These are phyloP conservation scores for Blomia tropicalis DNA, from an alignment of 2,888 invertebrate species.

Conservation along the genomic window DNA sequence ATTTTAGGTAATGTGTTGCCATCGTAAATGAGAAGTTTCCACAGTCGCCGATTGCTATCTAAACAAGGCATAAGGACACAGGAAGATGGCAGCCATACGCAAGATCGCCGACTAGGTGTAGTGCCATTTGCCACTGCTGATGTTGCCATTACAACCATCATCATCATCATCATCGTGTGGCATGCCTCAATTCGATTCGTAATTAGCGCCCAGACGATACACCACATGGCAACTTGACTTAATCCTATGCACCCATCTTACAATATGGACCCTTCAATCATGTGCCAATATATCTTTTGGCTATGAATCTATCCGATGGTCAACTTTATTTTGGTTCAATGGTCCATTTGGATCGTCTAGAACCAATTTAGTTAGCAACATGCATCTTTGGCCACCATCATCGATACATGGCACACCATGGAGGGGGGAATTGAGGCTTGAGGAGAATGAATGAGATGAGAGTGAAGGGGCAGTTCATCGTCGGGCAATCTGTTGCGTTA, in stretches of 20 bases:
- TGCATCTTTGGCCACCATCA: not conserved
- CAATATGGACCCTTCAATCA: not conserved
- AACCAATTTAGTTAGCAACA: not conserved
- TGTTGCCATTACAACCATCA: not conserved
- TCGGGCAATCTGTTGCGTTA: conserved; percentile 6
- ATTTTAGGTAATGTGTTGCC: conserved; percentile 18
- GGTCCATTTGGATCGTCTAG: not conserved
- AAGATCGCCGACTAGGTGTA: conserved; percentile 3
- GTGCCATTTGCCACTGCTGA: conserved; percentile 8
- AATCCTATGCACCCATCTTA: not conserved
- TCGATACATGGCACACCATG: too few species aligned
- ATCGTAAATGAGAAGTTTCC: conserved; percentile 5
- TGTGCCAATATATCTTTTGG: not conserved
- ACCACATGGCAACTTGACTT: not conserved
- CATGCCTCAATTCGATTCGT: too few species aligned
- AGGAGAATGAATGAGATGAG: not conserved
- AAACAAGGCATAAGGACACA: conserved; percentile 15
- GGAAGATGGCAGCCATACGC: conserved; percentile 11
- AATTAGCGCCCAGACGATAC: not conserved
- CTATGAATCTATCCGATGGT: not conserved
- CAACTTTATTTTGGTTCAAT: not conserved
- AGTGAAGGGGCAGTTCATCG: not conserved
- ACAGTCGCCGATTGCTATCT: conserved; percentile 10
- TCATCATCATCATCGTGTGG: too few species aligned
- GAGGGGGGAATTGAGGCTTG: too few species aligned